Base-by-base conservation (phyloP, 2,113 vertebrate genomes). In the Colaptes auratus region DNA sequence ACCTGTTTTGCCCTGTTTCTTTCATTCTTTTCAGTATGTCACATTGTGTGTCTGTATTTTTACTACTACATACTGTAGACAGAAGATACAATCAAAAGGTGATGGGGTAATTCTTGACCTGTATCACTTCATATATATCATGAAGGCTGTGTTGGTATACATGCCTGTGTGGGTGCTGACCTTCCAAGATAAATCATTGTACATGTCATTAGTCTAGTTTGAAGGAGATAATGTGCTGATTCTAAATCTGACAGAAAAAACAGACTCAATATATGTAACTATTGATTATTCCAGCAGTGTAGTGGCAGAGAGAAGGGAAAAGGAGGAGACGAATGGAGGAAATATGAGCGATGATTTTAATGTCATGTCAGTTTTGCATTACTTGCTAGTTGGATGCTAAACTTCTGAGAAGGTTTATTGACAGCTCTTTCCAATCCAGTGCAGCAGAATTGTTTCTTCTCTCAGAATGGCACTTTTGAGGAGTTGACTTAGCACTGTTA, bases 361-460 rank as follows among this genome's bases (percentile, higher is more conserved):
- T 80, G 50, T 28, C 20, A 76, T 58, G 76, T 82, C 18, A 36
- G 55, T 87, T 93, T 86, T 90, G 44, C 39, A 31, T 33, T 80
- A 30, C 10, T 69, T 76, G 19, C 33, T 75, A 52, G 27, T 19
- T 52, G 24, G 44, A 48, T 79, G 5, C 74, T 79, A 60, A 88
- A 72, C 28, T 56, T 88, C 12, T 76, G 50, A 42, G 52, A 76
- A 82, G 11, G 69, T 23, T 66, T 71, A 61, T 30, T 78, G 81
- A 66, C 56, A 70, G 42, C 25, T 59, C 5, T 69, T 88, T 72
- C 63, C 6, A 2, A 76, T 21, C 9, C 24, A 64, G 15, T 72
- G 28, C 25, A 27, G 20, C 64, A 65, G 59, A 72, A 76, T 80
- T 56, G 82, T 84, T 53, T 65, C n/a, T 84, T 77, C 31, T 42